A percentile compares a stretch with the other conserved stretches of the same genome.
Conservation (phyloP, 2,888 invertebrate genomes). For the Plagodis pulveraria region DNA sequence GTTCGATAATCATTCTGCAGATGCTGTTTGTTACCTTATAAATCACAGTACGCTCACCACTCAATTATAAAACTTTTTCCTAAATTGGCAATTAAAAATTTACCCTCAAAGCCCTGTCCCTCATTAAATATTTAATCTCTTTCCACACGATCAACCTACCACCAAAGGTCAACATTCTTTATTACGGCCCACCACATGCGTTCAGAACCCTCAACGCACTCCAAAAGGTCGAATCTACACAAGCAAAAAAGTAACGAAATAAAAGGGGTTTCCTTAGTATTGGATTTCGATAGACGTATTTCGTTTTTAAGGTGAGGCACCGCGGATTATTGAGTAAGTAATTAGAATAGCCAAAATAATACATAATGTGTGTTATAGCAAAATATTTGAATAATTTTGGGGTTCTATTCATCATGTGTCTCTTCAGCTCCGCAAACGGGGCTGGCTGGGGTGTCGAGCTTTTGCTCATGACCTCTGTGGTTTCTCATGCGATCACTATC, state of each 20-base stretch:
- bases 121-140: slow-evolving; percentile 5
- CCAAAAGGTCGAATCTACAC: slow-evolving; percentile 16
- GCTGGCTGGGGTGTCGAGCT: too few relatives aligned
- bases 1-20: too few relatives aligned
- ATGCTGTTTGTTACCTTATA: too few relatives aligned
- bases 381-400: too few relatives aligned
- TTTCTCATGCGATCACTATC: too few relatives aligned
- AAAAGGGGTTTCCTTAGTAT: slow-evolving; percentile 7
- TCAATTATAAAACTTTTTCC: neutral
- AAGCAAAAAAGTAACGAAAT: slow-evolving; percentile 11
- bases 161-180: slow-evolving; percentile 4
- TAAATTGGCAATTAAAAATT: neutral
- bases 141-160: slow-evolving; percentile 2
- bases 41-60: neutral
- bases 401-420: too few relatives aligned
- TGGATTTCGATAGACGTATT: slow-evolving; percentile 8
- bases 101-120: neutral
- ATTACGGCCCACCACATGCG: slow-evolving; percentile 10
- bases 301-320: neutral
- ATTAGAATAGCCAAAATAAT: too few relatives aligned
- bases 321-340: too few relatives aligned
- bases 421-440: too few relatives aligned
- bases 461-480: too few relatives aligned
- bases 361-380: too few relatives aligned
- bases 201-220: slow-evolving; percentile 7